Evolutionary conservation across 2,113 vertebrate species (phyloP), one percentile per base, ranked within the genome.

Genomic region (Sialia sialis): DNA sequence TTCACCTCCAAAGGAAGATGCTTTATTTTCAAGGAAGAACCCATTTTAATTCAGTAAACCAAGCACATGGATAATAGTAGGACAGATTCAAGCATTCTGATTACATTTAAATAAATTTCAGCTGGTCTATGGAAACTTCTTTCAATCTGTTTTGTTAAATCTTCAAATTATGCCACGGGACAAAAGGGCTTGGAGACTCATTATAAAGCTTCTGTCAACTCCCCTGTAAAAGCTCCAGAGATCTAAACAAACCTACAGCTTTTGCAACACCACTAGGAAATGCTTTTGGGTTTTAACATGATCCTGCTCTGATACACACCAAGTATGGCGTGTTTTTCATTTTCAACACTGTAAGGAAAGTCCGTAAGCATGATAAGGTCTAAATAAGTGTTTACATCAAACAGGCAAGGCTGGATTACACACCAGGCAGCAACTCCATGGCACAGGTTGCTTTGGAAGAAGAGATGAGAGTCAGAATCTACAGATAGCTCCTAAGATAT

Each of bases 61-160:
- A 49, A 75, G 55, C 49, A 44, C 75, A 69, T 4, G 58, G 58
- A 85, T 3, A 2, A 38, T 30, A 55, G 67, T n/a, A 80, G 87
- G 58, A 23, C 16, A 80, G 89, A 82, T 43, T 85, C 84, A 87
- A 69, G 62, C 11, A 5, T 49, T 77, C 75, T 34, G 67, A 79
- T 74, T 90, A 64, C 64, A 89, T 86, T 93, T 86, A 96, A 95
- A 92, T 89, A 77, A 22, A 95, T 92, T 86, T 94, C 91, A 95
- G 58, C 68, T 92, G 58, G 54, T 63, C 86, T 62, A 32, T 8
- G 48, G 76, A 86, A 92, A 56, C 85, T 64, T 82, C n/a, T 84
- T 95, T 69, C 87, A 81, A 72, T 32, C 62, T 44, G 48, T 56
- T 93, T 74, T 89, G 49, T 48, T 67, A 85, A 66, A 92, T 92